phyloP scores from a whole-genome alignment of 2,797 vertebrate species.

The Pristis pectinata region DNA sequence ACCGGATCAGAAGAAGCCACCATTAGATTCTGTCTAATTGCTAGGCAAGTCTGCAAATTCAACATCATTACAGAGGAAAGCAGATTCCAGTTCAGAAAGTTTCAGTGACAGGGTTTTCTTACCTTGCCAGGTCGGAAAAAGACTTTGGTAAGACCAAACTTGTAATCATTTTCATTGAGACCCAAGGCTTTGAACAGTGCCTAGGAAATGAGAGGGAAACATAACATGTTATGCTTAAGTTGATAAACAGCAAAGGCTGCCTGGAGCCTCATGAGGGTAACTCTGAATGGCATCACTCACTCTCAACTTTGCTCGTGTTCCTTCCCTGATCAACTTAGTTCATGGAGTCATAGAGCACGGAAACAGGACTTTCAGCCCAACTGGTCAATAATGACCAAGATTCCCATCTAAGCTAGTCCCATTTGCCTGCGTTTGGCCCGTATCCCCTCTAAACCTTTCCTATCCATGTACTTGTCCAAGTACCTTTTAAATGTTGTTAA shows the following conservation, averaged over 20 bases:
- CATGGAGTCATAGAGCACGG: too few relatives aligned
- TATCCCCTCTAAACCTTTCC: too few relatives aligned
- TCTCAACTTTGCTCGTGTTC: background rate
- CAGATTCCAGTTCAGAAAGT: background rate
- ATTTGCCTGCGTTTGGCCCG: too few relatives aligned
- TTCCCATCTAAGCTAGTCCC: too few relatives aligned
- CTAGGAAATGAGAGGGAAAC: slow-evolving; percentile 52
- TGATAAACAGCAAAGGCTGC: too few relatives aligned
- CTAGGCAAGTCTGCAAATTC: background rate
- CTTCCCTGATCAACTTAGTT: background rate
- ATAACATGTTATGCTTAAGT: background rate
- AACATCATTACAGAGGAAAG: background rate
- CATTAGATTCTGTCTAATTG: background rate
- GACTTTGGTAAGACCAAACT: slow-evolving; percentile 92
- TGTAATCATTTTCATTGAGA: slow-evolving; percentile 91
- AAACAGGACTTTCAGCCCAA: too few relatives aligned
- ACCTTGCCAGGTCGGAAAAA: slow-evolving; percentile 98
- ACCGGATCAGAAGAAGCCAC: background rate
- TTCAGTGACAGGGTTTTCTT: slow-evolving; percentile 42
- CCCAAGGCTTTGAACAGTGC: slow-evolving; percentile 95
- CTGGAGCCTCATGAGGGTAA: background rate
- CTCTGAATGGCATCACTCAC: background rate
- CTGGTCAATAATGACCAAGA: too few relatives aligned
- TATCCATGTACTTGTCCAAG: too few relatives aligned
- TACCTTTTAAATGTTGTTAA: too few relatives aligned